Evolutionary conservation across 2,888 invertebrate species (phyloP).

Genomic region (Ochropacha duplaris): DNA sequence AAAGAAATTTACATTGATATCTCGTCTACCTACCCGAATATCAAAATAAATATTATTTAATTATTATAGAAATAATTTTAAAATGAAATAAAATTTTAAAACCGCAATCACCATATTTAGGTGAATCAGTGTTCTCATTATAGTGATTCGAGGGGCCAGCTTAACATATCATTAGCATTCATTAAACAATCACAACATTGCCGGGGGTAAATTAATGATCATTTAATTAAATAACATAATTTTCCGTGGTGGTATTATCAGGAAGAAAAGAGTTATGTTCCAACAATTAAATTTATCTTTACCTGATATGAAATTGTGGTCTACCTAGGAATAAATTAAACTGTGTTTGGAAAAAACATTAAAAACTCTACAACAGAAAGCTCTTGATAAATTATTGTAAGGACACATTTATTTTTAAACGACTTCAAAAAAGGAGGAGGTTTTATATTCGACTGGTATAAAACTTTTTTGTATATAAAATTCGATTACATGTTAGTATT

Average conservation of each 20-base stretch:
- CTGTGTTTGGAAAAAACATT: not conserved
- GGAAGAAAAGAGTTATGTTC: constrained; percentile 2
- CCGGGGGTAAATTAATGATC: constrained; percentile 27
- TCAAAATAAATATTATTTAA: not conserved
- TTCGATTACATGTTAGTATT: not conserved
- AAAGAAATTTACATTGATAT: too few species aligned
- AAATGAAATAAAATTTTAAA: too few species aligned
- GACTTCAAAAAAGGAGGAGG: too few species aligned
- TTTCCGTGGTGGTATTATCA: constrained; percentile 12
- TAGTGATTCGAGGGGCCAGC: not conserved
- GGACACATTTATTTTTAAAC: not conserved
- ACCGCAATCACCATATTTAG: not conserved
- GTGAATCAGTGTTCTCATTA: constrained; percentile 9
- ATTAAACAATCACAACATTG: constrained; percentile 37
- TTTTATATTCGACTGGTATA: too few species aligned
- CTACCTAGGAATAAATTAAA: not conserved
- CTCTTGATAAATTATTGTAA: not conserved
- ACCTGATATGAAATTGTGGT: too few species aligned
- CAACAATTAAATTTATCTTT: too few species aligned
- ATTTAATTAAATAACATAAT: constrained; percentile 25
- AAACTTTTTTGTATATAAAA: too few species aligned
- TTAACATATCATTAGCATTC: constrained; percentile 9
- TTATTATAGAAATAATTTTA: too few species aligned
- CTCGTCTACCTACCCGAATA: not conserved
- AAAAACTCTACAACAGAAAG: not conserved